These are phyloP conservation scores for Eristalis arbustorum DNA, from an alignment of 2,888 invertebrate species.

Conservation along the genomic window DNA sequence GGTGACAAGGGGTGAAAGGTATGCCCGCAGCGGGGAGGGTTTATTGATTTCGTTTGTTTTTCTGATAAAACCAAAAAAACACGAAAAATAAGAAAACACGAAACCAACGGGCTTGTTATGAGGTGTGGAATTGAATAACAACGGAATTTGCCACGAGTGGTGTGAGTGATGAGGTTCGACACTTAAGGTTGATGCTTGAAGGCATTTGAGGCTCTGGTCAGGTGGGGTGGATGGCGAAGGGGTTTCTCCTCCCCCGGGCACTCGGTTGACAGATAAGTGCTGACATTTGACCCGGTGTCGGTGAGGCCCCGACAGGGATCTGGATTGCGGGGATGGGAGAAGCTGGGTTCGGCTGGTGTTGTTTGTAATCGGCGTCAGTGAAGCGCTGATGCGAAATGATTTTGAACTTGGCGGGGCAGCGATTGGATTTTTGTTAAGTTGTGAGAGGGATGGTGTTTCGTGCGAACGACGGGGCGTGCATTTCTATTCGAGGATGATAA, in stretches of 20 bases:
- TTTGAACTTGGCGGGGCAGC: no score
- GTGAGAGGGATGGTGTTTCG: no score
- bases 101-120: neutral
- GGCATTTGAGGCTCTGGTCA: neutral
- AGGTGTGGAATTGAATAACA: neutral
- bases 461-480: no score
- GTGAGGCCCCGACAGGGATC: no score
- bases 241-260: neutral
- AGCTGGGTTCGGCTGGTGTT: no score
- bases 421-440: no score
- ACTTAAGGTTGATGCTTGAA: neutral
- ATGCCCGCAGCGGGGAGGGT: slow-evolving; percentile 15
- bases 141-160: neutral
- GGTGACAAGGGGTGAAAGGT: slow-evolving; percentile 61
- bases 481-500: no score
- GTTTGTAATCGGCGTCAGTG: no score
- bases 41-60: slow-evolving; percentile 64
- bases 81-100: neutral
- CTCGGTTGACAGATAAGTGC: neutral
- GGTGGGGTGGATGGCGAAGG: neutral
- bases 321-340: no score
- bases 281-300: no score
- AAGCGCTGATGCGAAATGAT: no score
- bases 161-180: neutral
- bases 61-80: neutral